Evolutionary conservation across 2,113 vertebrate genomes (phyloP).

Genomic region (Proterorhinus semilunaris): DNA sequence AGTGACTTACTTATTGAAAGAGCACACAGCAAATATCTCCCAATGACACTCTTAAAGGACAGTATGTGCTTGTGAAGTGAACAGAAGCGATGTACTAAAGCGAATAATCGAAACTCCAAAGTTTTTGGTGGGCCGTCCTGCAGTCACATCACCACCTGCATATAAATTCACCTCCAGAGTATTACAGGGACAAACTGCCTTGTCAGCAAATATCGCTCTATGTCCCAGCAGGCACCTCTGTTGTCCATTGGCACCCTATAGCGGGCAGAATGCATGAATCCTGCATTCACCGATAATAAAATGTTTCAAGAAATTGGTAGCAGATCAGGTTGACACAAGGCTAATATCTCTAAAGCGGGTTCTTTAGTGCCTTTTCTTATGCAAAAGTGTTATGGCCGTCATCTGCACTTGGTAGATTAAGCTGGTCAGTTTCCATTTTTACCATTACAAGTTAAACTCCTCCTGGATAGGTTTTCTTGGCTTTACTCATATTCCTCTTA

Average conservation of each 20-base stretch:
- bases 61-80: background rate
- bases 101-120: slow-evolving; percentile 19
- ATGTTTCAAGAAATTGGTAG: background rate
- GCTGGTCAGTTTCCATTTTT: no score
- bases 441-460: no score
- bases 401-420: no score
- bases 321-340: slow-evolving; percentile 22
- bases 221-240: slow-evolving; percentile 25
- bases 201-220: background rate
- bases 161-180: slow-evolving; percentile 52
- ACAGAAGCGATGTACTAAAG: background rate
- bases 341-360: slow-evolving; percentile 52
- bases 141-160: slow-evolving; percentile 58
- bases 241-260: background rate
- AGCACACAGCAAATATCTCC: background rate
- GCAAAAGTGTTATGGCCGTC: background rate
- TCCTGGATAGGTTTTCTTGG: no score
- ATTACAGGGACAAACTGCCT: slow-evolving; percentile 31
- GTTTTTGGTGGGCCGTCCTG: slow-evolving; percentile 35
- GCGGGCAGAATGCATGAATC: background rate
- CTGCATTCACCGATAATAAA: background rate
- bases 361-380: slow-evolving; percentile 25
- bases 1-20: background rate
- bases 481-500: no score
- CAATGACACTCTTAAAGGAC: background rate